Evolutionary conservation across 2,888 invertebrate genomes (phyloP).

Genomic region (Dynastes tityus): DNA sequence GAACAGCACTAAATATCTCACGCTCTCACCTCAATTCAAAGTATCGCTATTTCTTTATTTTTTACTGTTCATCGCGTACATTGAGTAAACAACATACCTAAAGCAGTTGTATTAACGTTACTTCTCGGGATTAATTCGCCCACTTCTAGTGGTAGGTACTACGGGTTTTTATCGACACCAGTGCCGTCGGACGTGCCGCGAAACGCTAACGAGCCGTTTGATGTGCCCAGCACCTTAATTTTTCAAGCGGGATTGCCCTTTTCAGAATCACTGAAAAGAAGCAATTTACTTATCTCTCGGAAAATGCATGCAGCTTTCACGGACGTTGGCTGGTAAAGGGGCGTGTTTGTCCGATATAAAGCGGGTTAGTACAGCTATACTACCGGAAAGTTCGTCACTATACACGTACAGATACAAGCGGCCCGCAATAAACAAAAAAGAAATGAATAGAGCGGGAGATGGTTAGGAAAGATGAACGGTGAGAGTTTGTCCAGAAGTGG

Average conservation of each 20-base stretch:
- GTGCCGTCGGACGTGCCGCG: slow-evolving; percentile 29
- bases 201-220: slow-evolving; percentile 36
- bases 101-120: slow-evolving; percentile 12
- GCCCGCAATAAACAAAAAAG: slow-evolving; percentile 10
- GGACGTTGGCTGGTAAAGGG: slow-evolving; percentile 8
- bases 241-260: slow-evolving; percentile 44
- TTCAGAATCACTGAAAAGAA: slow-evolving; percentile 45
- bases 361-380: slow-evolving; percentile 5
- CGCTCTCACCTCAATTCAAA: too few relatives aligned
- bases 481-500: slow-evolving; percentile 12
- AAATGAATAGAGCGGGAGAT: background rate
- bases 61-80: too few relatives aligned
- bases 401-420: slow-evolving; percentile 8
- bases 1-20: too few relatives aligned
- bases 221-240: slow-evolving; percentile 39
- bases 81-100: background rate
- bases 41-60: too few relatives aligned
- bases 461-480: background rate
- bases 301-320: slow-evolving; percentile 36
- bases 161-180: slow-evolving; percentile 29
- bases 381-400: background rate
- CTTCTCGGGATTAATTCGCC: slow-evolving; percentile 30
- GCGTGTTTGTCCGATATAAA: slow-evolving; percentile 8
- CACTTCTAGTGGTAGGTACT: background rate
- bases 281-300: slow-evolving; percentile 44